These are phyloP conservation scores for Prunella himalayana DNA, from an alignment of 2,113 vertebrate genomes.

Conservation along the genomic window DNA sequence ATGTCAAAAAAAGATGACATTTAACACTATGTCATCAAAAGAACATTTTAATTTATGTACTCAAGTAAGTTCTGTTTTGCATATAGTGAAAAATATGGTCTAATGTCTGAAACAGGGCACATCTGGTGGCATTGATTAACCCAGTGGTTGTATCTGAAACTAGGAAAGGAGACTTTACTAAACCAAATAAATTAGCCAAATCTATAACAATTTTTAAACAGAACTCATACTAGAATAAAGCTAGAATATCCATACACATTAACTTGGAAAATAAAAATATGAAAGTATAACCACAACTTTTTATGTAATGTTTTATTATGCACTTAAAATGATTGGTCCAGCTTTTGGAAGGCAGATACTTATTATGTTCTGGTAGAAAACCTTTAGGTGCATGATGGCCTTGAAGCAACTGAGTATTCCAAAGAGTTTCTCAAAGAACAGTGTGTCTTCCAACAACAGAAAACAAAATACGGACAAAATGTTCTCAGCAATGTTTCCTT, in stretches of 20 bases:
- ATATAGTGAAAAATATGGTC: not conserved
- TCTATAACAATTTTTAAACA: not conserved
- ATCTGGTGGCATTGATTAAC: not conserved
- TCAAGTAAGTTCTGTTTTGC: not conserved
- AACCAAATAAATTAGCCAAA: not conserved
- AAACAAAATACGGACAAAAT: conserved; percentile 25
- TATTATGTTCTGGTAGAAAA: not conserved
- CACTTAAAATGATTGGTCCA: not conserved
- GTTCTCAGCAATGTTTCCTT: conserved; percentile 16
- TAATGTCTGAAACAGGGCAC: not conserved
- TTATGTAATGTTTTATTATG: not conserved
- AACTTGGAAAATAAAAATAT: not conserved
- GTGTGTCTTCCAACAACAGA: conserved; percentile 7
- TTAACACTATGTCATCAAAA: not conserved
- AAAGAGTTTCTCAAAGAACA: not conserved
- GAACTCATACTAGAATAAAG: not conserved
- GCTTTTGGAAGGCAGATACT: not conserved
- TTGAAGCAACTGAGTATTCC: not conserved
- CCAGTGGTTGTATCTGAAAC: not conserved
- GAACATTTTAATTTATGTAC: not conserved
- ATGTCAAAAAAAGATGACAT: not conserved
- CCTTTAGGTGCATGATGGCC: not conserved
- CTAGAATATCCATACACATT: not conserved
- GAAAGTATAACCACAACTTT: not conserved
- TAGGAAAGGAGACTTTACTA: not conserved